Evolutionary conservation across 2,113 vertebrate species (phyloP).

Genomic region (Podiceps cristatus): DNA sequence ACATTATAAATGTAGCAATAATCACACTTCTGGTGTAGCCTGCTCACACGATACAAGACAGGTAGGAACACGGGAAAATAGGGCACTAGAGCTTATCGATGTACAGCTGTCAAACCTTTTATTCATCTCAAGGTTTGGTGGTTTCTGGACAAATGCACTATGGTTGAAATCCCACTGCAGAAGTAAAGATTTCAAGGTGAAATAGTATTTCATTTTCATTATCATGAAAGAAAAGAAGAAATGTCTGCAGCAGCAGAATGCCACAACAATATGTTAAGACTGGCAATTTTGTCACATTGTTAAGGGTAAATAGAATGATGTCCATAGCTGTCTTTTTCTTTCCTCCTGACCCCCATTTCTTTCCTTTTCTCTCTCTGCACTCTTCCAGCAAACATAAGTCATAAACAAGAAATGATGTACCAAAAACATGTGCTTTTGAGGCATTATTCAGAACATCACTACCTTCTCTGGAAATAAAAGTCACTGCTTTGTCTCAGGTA

Average conservation of each 20-base stretch:
- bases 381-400: not conserved
- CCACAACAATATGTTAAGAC: not conserved
- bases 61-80: not conserved
- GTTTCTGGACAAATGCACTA: constrained; percentile 25
- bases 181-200: constrained; percentile 52
- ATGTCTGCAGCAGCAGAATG: not conserved
- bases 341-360: not conserved
- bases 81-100: not conserved
- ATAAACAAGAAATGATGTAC: not conserved
- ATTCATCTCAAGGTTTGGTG: constrained; percentile 43
- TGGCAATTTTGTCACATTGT: not conserved
- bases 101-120: constrained; percentile 35
- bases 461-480: not conserved
- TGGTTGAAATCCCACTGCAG: constrained; percentile 15
- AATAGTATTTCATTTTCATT: constrained; percentile 50
- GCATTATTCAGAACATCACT: not conserved
- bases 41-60: not conserved
- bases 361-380: not conserved
- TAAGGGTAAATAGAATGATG: not conserved
- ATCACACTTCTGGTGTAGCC: not conserved
- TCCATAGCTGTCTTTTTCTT: not conserved
- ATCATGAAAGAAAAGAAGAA: constrained; percentile 17
- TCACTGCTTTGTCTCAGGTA: not conserved
- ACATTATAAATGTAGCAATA: not conserved
- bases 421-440: not conserved